Percentiles rank a stretch among this genome's conserved stretches.
Evolutionary conservation across 2,888 invertebrate genomes (phyloP).

Genomic region (Luffia ferchaultella): DNA sequence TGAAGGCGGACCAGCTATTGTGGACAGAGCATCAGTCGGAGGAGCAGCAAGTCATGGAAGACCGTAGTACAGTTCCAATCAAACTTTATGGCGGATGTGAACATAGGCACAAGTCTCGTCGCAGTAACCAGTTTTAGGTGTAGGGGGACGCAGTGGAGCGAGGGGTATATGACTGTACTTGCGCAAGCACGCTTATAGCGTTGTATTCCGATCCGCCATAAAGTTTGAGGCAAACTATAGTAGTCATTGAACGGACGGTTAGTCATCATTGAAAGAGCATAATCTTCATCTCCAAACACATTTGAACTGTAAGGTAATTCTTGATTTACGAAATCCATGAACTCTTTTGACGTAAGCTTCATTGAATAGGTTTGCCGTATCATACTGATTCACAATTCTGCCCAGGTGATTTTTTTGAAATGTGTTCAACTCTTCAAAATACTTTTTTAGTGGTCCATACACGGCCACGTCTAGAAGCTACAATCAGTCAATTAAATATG

Average conservation of each 20-base stretch:
- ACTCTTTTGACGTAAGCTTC: constrained; percentile 19
- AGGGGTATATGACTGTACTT: too few relatives aligned
- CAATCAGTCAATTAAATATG: constrained; percentile 18
- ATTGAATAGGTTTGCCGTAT: constrained; percentile 17
- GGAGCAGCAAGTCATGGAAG: not conserved
- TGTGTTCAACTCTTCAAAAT: constrained; percentile 17
- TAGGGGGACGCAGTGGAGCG: too few relatives aligned
- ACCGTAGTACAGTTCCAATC: too few relatives aligned
- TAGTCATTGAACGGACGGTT: constrained; percentile 2
- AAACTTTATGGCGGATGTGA: too few relatives aligned
- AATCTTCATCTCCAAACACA: constrained; percentile 6
- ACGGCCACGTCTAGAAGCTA: constrained; percentile 23
- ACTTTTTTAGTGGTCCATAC: constrained; percentile 23
- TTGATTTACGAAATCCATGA: constrained; percentile 18
- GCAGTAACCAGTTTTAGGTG: too few relatives aligned
- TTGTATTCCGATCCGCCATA: too few relatives aligned
- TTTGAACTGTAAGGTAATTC: constrained; percentile 17
- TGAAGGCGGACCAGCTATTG: not conserved
- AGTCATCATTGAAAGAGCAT: constrained; percentile 5
- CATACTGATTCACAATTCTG: constrained; percentile 20
- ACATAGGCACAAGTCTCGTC: too few relatives aligned
- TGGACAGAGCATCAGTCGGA: not conserved
- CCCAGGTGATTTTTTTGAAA: constrained; percentile 20
- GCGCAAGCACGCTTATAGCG: too few relatives aligned
- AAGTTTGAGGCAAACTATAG: too few relatives aligned